Percentiles rank a stretch among this genome's conserved stretches.
These are phyloP conservation scores for Dione vanillae DNA, from an alignment of 2,888 invertebrate genomes.

Conservation along the genomic window DNA sequence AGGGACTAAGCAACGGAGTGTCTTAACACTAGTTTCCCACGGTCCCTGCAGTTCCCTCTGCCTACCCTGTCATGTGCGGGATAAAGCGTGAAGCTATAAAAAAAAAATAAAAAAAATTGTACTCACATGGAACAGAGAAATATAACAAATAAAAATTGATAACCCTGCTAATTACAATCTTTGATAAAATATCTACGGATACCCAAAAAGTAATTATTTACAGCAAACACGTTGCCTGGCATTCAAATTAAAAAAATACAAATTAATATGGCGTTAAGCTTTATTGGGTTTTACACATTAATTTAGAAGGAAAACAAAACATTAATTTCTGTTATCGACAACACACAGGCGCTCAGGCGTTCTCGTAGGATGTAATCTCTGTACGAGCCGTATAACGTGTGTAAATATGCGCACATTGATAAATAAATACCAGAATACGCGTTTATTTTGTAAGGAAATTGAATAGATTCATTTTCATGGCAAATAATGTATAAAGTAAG, in stretches of 20 bases:
- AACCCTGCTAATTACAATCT: background rate
- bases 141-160: too few relatives aligned
- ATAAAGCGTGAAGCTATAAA: too few relatives aligned
- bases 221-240: conserved; percentile 14
- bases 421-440: conserved; percentile 30
- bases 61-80: too few relatives aligned
- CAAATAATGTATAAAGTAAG: conserved; percentile 14
- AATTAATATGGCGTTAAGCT: conserved; percentile 57
- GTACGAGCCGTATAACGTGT: conserved; percentile 51
- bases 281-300: conserved; percentile 51
- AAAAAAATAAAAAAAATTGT: too few relatives aligned
- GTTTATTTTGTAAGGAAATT: conserved; percentile 24
- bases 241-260: conserved; percentile 43
- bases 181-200: background rate
- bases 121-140: too few relatives aligned
- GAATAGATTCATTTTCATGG: conserved; percentile 20
- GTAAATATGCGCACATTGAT: conserved; percentile 43
- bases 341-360: conserved; percentile 54
- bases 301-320: conserved; percentile 55
- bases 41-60: too few relatives aligned
- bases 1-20: too few relatives aligned
- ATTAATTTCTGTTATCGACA: conserved; percentile 66
- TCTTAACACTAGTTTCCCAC: too few relatives aligned
- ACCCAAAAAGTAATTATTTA: conserved; percentile 8
- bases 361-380: conserved; percentile 58